phyloP scores from a whole-genome alignment of 2,888 invertebrate species.

The Orchesellides sinensis region DNA sequence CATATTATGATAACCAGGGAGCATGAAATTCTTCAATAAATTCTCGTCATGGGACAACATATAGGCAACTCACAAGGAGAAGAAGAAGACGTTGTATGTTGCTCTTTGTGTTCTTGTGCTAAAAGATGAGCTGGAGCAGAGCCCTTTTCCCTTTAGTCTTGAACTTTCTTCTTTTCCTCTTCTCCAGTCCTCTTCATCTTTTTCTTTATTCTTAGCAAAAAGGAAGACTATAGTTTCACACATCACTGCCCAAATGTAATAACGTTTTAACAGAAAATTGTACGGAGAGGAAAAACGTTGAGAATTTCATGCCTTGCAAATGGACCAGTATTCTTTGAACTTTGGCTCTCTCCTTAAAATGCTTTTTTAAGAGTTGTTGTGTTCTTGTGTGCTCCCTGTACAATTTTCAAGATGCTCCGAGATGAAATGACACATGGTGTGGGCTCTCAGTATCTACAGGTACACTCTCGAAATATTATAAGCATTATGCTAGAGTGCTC shows the following conservation, averaged over 20 bases:
- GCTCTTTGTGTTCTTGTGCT: neutral
- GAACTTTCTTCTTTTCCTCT: neutral
- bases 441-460: neutral
- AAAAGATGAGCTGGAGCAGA: slow-evolving; percentile 12
- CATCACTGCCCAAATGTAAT: slow-evolving; percentile 53
- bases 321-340: slow-evolving; percentile 38
- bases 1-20: slow-evolving; percentile 47
- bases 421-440: no score
- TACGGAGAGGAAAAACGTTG: slow-evolving; percentile 10
- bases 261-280: slow-evolving; percentile 36
- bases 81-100: no score
- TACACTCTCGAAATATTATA: neutral
- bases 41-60: slow-evolving; percentile 39
- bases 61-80: no score
- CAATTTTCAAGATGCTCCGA: neutral
- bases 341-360: neutral
- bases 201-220: neutral
- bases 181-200: neutral
- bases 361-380: neutral
- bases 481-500: no score
- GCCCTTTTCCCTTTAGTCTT: neutral
- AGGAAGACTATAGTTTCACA: slow-evolving; percentile 48
- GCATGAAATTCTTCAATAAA: slow-evolving; percentile 59
- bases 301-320: slow-evolving; percentile 33
- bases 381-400: neutral